Base-by-base conservation (phyloP, 2,113 vertebrate genomes). In the Eupsittula cactorum region DNA sequence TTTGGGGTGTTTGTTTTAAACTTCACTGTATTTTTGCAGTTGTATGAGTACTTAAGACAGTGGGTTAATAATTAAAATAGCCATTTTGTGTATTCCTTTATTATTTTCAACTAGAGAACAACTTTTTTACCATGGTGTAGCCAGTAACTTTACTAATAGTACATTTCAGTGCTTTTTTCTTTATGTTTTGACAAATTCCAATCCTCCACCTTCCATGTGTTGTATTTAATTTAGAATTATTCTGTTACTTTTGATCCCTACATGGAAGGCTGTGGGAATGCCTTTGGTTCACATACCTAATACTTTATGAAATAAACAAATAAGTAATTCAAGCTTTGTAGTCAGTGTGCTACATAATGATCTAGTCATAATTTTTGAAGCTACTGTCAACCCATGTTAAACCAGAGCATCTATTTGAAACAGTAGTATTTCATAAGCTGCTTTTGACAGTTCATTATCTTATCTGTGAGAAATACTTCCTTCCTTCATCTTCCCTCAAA, bases 321-420 rank as follows among this genome's bases (percentile, higher is more conserved):
- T 96, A 94, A 95, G 92, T 93, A 96, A 97, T 96, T 96, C 92
- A 93, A 55, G 77, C 82, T 97, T 94, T 95, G 88, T 76, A 71
- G 82, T 37, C 9, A 2, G 16, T 23, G 24, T 95, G 77, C 91
- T 92, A 75, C 13, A 31, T 92, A 96, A 93, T 92, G 84, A 92
- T 83, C 75, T 44, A 84, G 92, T 94, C 94, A 86, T 98, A 98
- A 97, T 97, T 97, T 97, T 96, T 95, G 86, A 95, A 94, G 95
- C 67, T 84, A 87, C 84, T 93, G 94, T 96, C 94, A 95, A 23
- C 82, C 77, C 68, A 64, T 88, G 83, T 93, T 97, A 97, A 97
- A 97, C 97, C 96, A 95, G 95, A 94, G 73, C 62, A 85, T 94
- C 92, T 94, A 1, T 97, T 86, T 96, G 94, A 96, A 97, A 94